These are phyloP conservation scores for Pegea sp. DNA, from an alignment of 23 tunicate species.

Conservation along the genomic window DNA sequence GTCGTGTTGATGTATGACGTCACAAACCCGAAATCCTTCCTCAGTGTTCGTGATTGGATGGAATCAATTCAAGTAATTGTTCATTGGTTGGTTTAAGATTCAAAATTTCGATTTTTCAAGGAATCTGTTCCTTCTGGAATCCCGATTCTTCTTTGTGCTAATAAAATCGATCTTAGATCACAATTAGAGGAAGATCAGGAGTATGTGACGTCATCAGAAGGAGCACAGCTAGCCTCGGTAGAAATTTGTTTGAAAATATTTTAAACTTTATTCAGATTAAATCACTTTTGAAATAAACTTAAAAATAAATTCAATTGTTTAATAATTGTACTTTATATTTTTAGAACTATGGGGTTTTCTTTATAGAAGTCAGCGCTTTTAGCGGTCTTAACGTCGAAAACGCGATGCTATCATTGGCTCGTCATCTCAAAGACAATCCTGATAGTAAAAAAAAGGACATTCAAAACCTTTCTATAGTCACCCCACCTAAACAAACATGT, in stretches of 20 bases:
- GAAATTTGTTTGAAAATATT: background rate
- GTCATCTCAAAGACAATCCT: slow-evolving; percentile 15
- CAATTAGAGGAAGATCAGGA: slow-evolving; percentile 2
- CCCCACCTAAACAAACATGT: too few relatives aligned
- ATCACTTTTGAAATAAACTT: background rate
- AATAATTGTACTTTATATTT: slow-evolving; percentile 3
- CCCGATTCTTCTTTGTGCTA: slow-evolving; percentile 71
- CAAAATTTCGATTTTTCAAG: slow-evolving; percentile 5
- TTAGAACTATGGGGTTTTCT: slow-evolving; percentile 58
- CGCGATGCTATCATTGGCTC: slow-evolving; percentile 29
- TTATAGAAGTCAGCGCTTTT: slow-evolving; percentile 66
- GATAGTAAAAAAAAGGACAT: background rate
- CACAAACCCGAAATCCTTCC: slow-evolving; percentile 39
- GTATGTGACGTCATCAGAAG: slow-evolving; percentile 30
- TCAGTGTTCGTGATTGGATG: slow-evolving; percentile 88
- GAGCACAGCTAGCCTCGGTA: slow-evolving; percentile 84
- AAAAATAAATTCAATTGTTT: background rate
- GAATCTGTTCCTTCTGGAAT: slow-evolving; percentile 16
- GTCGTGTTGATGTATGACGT: slow-evolving; percentile 69
- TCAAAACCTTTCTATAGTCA: too few relatives aligned
- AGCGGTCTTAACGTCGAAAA: slow-evolving; percentile 30
- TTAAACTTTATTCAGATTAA: background rate
- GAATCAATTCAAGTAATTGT: slow-evolving; percentile 40
- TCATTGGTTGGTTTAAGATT: background rate
- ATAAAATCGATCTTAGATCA: slow-evolving; percentile 48